Evolutionary conservation across 1,140 invertebrate genomes (phyloP).

Genomic region (Ips typographus): DNA sequence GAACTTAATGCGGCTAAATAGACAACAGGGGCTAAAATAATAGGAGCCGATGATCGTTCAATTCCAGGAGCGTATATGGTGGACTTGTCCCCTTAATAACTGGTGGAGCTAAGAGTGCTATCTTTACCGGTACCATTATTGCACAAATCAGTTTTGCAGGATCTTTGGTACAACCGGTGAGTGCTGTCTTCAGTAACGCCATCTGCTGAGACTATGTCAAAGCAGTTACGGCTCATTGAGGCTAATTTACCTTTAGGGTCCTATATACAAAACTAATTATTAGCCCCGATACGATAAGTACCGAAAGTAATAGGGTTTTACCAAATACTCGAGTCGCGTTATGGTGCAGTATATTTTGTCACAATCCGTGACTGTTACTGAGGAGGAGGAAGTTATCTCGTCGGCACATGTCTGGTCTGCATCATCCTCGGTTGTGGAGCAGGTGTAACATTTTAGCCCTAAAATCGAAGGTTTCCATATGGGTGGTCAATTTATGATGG

Average conservation of each 20-base stretch:
- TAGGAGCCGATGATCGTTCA: not conserved
- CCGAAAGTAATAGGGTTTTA: conserved; percentile 11
- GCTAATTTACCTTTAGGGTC: conserved; percentile 34
- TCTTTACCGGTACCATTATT: conserved; percentile 30
- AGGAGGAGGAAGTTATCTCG: conserved; percentile 8
- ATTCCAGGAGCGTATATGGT: conserved; percentile 35
- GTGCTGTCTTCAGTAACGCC: conserved; percentile 34
- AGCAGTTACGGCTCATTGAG: conserved; percentile 31
- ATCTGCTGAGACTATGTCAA: conserved; percentile 25
- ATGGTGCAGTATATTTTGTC: conserved; percentile 40
- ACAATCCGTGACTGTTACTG: conserved; percentile 32
- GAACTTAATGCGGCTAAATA: too few relatives aligned
- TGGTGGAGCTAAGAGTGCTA: not conserved
- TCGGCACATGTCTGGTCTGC: conserved; percentile 30
- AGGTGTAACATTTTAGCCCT: conserved; percentile 38
- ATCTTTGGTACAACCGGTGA: conserved; percentile 29
- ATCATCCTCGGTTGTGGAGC: conserved; percentile 35
- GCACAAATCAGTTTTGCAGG: conserved; percentile 36
- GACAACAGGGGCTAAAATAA: too few relatives aligned
- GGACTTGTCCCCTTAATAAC: conserved; percentile 34
- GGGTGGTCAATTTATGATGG: too few relatives aligned
- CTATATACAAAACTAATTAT: conserved; percentile 12
- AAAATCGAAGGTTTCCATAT: not conserved
- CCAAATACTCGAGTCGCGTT: conserved; percentile 30
- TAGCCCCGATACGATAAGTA: not conserved